Percentiles rank a stretch among this genome's conserved stretches.
Evolutionary conservation across 2,888 invertebrate genomes (phyloP).

Genomic region (Zootermopsis nevadensis): DNA sequence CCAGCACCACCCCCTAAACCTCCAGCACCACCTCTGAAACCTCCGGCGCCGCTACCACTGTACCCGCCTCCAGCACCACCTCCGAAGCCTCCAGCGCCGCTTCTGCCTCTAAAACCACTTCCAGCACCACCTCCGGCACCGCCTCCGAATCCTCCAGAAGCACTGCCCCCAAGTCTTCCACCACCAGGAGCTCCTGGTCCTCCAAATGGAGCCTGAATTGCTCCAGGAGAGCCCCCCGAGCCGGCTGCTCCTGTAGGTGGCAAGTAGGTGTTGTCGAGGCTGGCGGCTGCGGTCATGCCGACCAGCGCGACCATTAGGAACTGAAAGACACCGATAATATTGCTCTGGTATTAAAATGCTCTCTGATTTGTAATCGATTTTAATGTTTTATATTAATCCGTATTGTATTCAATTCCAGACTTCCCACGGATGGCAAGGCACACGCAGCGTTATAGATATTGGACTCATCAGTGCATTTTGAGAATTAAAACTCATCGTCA

Average conservation of each 20-base stretch:
- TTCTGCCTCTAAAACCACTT: conserved; percentile 54
- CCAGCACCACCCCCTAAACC: conserved; percentile 50
- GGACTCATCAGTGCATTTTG: too few relatives aligned
- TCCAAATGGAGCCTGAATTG: conserved; percentile 60
- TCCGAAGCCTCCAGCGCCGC: conserved; percentile 46
- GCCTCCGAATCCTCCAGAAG: conserved; percentile 49
- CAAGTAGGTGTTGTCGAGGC: conserved; percentile 69
- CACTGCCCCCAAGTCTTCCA: conserved; percentile 46
- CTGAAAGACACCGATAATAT: conserved; percentile 61
- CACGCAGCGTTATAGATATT: too few relatives aligned
- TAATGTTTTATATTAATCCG: too few relatives aligned
- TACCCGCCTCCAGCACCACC: background rate
- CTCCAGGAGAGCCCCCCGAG: conserved; percentile 64
- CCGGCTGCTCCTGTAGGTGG: conserved; percentile 67
- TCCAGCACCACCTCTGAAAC: conserved; percentile 43
- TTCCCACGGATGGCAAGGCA: too few relatives aligned
- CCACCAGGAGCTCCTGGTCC: conserved; percentile 51
- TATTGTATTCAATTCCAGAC: too few relatives aligned
- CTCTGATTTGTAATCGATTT: too few relatives aligned
- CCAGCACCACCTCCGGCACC: conserved; percentile 47
- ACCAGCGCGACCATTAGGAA: conserved; percentile 63
- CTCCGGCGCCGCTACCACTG: background rate
- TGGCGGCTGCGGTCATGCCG: conserved; percentile 64
- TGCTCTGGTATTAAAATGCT: too few relatives aligned
- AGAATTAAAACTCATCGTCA: too few relatives aligned